A percentile compares a stretch with the other conserved stretches of the same genome.
phyloP scores from a whole-genome alignment of 2,888 invertebrate species.

The Drosophila longiperda region DNA sequence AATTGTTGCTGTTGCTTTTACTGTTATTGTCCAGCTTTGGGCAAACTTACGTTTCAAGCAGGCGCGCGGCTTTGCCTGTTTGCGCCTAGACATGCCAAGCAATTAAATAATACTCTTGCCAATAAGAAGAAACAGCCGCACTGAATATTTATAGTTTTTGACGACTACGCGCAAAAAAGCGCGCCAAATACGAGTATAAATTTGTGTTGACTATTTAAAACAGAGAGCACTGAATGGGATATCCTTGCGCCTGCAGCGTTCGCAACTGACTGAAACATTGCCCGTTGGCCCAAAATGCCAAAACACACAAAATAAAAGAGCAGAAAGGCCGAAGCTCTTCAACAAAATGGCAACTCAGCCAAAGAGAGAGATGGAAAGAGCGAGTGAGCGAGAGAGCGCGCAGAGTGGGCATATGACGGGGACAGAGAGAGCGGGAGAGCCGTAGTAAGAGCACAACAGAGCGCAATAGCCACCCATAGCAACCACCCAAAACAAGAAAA shows the following conservation, averaged over 20 bases:
- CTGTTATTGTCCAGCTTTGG: slow-evolving; percentile 6
- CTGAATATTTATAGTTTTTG: background rate
- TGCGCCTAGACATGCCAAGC: slow-evolving; percentile 88
- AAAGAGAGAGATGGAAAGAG: slow-evolving; percentile 26
- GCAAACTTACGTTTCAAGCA: slow-evolving; percentile 88
- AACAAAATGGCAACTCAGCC: slow-evolving; percentile 59
- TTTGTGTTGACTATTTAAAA: background rate
- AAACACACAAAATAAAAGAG: slow-evolving; percentile 36
- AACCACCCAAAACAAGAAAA: slow-evolving; percentile 44
- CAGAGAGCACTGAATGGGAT: slow-evolving; percentile 30
- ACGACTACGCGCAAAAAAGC: slow-evolving; percentile 46
- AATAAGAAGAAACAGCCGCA: slow-evolving; percentile 1
- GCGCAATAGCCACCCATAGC: slow-evolving; percentile 47
- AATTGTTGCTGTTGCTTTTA: slow-evolving; percentile 29
- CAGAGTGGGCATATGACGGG: background rate
- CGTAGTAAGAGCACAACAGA: slow-evolving; percentile 15
- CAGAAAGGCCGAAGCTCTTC: slow-evolving; percentile 52
- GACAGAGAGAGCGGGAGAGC: background rate
- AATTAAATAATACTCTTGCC: background rate
- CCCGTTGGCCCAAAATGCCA: slow-evolving; percentile 61
- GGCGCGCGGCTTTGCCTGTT: slow-evolving; percentile 90
- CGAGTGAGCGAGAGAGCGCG: background rate
- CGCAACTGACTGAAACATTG: slow-evolving; percentile 75
- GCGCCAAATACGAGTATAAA: slow-evolving; percentile 51
- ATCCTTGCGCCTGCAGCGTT: slow-evolving; percentile 83